Evolutionary conservation across 2,888 invertebrate species (phyloP), one percentile per base, ranked within the genome.

Genomic region (Plagodis pulveraria): DNA sequence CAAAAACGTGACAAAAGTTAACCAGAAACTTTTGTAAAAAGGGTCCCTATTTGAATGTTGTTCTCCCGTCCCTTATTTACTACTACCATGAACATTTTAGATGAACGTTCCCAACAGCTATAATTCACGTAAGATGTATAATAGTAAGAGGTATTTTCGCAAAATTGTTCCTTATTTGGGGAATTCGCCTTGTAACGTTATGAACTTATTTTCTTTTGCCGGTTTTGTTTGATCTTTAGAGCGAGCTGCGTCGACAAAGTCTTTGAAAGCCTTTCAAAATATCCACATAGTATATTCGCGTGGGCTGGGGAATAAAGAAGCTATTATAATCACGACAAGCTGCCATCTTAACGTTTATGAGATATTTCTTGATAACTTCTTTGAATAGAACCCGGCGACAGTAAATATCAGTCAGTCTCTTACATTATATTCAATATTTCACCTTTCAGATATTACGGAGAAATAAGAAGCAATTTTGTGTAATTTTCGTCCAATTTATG

Each of bases 1-100:
- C 56, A 62, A 62, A 66, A 60, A 55, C 46, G 51, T 62, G 73
- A 65, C 76, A 70, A 70, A 66, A 68, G 49, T 55, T 62, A 75
- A 72, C 56, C 56, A 67, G 60, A 69, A 76, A 76, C 62, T 70
- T 74, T 72, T 66, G 54, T 58, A 67, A 76, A 78, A 76, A 69
- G 65, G 74, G 58, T 67, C 53, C 49, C 52, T 58, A 62, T 71
- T 62, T 62, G 54, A 67, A 66, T 65, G 60, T 59, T 67, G 65
- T 50, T 50, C 35, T 70, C 50, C 58, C 62, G 52, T 50, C 64
- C 62, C 55, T 70, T 71, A 71, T 71, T 74, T 71, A 68, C 71
- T 71, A 22, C 22, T 2, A 22, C 22, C 22, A 73, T 72, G 69
- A 60, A 73, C 71, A 77, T 69, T 57, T 66, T 50, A 61, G 54